A percentile compares a stretch with the other conserved stretches of the same genome.
These are phyloP conservation scores for Tetramorium simillimum DNA, from an alignment of 1,140 invertebrate genomes.

Conservation along the genomic window DNA sequence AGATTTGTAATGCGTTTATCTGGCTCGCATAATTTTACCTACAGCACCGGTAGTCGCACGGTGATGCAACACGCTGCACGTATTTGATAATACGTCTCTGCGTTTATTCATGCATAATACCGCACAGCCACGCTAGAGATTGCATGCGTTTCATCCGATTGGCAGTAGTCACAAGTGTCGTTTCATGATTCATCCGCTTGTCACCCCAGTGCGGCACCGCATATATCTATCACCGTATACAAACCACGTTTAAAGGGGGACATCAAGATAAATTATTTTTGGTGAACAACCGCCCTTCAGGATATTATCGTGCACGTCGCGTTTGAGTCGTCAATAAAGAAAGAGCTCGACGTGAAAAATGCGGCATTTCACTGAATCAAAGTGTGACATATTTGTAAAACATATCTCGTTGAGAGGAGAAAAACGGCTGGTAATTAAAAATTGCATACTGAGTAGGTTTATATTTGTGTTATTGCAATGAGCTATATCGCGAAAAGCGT, in stretches of 20 bases:
- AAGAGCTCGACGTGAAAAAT: neutral
- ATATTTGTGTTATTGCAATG: neutral
- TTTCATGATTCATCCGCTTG: constrained; percentile 40
- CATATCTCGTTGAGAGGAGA: neutral
- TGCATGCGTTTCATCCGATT: constrained; percentile 51
- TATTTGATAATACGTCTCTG: constrained; percentile 44
- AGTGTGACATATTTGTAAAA: neutral
- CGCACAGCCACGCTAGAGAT: neutral
- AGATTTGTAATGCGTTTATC: neutral
- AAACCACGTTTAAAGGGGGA: constrained; percentile 6
- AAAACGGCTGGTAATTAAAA: neutral
- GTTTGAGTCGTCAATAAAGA: neutral
- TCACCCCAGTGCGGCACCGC: constrained; percentile 3
- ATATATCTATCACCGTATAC: constrained; percentile 20
- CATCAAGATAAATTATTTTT: constrained; percentile 25
- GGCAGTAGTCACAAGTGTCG: constrained; percentile 18
- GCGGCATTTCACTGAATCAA: neutral
- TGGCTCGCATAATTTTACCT: neutral
- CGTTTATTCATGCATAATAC: constrained; percentile 48
- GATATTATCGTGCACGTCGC: neutral
- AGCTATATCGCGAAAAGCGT: neutral
- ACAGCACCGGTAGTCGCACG: neutral
- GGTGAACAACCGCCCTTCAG: neutral
- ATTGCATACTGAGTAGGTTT: neutral
- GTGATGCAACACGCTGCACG: constrained; percentile 20